Percentiles rank a stretch among this genome's conserved stretches.
phyloP scores from a whole-genome alignment of 2,888 invertebrate genomes.

The Eilema caniola region DNA sequence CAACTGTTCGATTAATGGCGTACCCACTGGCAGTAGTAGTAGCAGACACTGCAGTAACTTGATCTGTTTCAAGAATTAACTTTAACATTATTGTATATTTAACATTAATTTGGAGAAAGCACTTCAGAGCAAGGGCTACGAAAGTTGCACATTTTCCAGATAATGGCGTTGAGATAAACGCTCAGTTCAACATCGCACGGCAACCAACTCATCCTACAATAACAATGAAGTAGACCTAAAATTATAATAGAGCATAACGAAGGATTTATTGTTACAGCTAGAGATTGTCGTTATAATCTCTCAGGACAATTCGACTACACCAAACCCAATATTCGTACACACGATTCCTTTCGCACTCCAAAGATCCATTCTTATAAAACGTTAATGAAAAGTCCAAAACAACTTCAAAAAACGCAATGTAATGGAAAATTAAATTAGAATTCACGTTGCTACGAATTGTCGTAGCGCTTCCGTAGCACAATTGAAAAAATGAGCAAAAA shows the following conservation, averaged over 20 bases:
- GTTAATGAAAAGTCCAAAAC: constrained; percentile 29
- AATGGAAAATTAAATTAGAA: constrained; percentile 44
- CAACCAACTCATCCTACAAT: constrained; percentile 38
- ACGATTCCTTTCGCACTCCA: constrained; percentile 17
- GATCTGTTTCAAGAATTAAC: background rate
- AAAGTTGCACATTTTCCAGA: constrained; percentile 26
- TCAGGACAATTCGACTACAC: constrained; percentile 9
- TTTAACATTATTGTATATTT: background rate
- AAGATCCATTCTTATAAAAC: constrained; percentile 11
- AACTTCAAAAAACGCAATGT: constrained; percentile 35
- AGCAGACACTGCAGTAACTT: background rate
- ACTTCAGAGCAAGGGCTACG: background rate
- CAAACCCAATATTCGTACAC: constrained; percentile 13
- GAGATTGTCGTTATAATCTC: constrained; percentile 34
- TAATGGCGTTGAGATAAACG: constrained; percentile 20
- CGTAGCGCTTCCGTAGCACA: constrained; percentile 27
- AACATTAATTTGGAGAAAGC: background rate
- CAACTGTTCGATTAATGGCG: too few species aligned
- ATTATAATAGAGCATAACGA: constrained; percentile 43
- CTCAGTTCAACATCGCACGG: constrained; percentile 15
- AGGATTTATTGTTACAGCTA: constrained; percentile 35
- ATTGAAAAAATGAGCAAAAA: constrained; percentile 2
- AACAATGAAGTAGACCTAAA: constrained; percentile 38
- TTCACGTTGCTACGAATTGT: constrained; percentile 32
- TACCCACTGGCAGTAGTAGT: too few species aligned